Evolutionary conservation across 2,888 invertebrate genomes (phyloP).

Genomic region (Brachycybe producta): DNA sequence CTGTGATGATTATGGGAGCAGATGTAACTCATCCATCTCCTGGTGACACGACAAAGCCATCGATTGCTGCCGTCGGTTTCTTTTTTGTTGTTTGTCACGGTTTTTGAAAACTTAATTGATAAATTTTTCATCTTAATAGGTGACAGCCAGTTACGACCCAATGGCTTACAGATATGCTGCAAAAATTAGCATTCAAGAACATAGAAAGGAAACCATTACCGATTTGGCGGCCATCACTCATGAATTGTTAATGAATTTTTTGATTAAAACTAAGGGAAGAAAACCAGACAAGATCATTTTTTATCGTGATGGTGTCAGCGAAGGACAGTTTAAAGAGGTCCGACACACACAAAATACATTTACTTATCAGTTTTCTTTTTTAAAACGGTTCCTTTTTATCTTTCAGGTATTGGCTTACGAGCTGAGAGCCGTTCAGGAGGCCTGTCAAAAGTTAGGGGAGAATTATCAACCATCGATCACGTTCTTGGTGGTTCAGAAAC

Average conservation of each 20-base stretch:
- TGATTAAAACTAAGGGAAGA: slow-evolving; percentile 24
- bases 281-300: slow-evolving; percentile 56
- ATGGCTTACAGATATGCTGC: slow-evolving; percentile 37
- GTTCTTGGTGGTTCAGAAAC: slow-evolving; percentile 43
- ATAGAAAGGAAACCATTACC: slow-evolving; percentile 57
- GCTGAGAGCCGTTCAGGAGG: slow-evolving; percentile 32
- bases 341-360: too few species aligned
- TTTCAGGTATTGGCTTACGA: slow-evolving; percentile 28
- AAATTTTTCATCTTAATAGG: too few species aligned
- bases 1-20: slow-evolving; percentile 64
- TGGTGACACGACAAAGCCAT: slow-evolving; percentile 47
- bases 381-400: too few species aligned
- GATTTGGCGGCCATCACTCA: slow-evolving; percentile 51
- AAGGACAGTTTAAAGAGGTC: slow-evolving; percentile 62
- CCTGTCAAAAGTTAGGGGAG: slow-evolving; percentile 39
- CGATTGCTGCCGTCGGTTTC: slow-evolving; percentile 42
- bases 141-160: slow-evolving; percentile 29
- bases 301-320: slow-evolving; percentile 69
- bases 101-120: not conserved
- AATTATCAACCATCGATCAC: slow-evolving; percentile 44
- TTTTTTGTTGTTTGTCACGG: not conserved
- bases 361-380: not conserved
- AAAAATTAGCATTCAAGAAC: slow-evolving; percentile 60
- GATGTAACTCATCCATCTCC: slow-evolving; percentile 88
- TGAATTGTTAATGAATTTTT: slow-evolving; percentile 51